Base-by-base conservation (phyloP, 2,888 invertebrate species). In the Sycophila texana region DNA sequence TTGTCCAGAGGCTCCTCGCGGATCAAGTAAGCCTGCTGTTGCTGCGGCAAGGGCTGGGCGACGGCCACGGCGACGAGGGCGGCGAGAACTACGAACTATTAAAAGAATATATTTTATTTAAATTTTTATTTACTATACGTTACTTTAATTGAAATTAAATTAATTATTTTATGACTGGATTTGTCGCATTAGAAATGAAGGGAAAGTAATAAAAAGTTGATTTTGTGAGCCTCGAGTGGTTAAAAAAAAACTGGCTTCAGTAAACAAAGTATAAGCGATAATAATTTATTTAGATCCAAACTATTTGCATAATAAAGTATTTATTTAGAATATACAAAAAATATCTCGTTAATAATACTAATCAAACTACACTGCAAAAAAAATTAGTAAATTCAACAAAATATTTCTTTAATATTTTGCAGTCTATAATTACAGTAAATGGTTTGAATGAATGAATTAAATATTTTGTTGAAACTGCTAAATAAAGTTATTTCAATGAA, bases 31-130 rank as follows among this genome's bases (percentile, higher is more conserved):
- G 66, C 57, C 16, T 70, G 30, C 7, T 30, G 26, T 4, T 30
- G 49, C 26, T 74, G 79, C 12, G 79, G 74, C 7, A 39, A 7
- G 4, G 39, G 4, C n/a, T 68, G 57, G 22, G 79, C 79, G 20
- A 74, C n/a, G 70, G 79, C 74, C 13, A 68, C 61, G 65, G 63
- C 74, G 18, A 79, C 18, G 39, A 79, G 57, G 49, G 57, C 70
- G 60, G 53, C 63, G 51, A 79, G 71, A 20, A 66, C 66, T 58
- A 47, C 58, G 79, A 74, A 22, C 79, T 79, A 58, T 13, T 39
- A 39, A 39, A 79, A 74, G 26, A 4, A 1, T 3, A 47, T 5
- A 7, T 66, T 66, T 12, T n/a, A n/a, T n/a, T n/a, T n/a, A n/a
- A n/a, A n/a, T n/a, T n/a, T n/a, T n/a, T n/a, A n/a, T n/a, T n/a